phyloP scores from a whole-genome alignment of 1,140 invertebrate genomes.

The Nixonia krombeini region DNA sequence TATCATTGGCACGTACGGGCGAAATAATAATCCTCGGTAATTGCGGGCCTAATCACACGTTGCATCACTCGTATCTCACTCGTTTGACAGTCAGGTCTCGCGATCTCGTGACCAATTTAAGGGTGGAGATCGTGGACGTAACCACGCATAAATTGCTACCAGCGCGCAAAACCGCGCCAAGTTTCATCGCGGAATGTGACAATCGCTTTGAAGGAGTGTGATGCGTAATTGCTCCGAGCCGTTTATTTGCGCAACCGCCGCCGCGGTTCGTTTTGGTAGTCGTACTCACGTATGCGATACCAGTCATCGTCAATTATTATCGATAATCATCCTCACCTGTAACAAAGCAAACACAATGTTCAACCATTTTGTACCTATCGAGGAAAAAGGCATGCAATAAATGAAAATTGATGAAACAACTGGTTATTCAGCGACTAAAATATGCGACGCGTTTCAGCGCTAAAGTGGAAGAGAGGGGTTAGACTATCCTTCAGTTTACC shows the following conservation, averaged over 20 bases:
- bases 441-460: too few species aligned
- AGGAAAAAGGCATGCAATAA: too few species aligned
- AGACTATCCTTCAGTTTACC: too few species aligned
- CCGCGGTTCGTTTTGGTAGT: too few species aligned
- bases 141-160: slow-evolving; percentile 33
- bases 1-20: slow-evolving; percentile 15
- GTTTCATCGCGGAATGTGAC: slow-evolving; percentile 40
- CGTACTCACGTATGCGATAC: too few species aligned
- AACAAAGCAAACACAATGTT: slow-evolving; percentile 16
- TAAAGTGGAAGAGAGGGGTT: too few species aligned
- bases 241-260: slow-evolving; percentile 24
- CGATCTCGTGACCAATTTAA: slow-evolving; percentile 34
- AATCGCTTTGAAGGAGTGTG: too few species aligned
- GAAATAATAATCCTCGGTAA: slow-evolving; percentile 36
- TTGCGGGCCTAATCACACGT: slow-evolving; percentile 47
- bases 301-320: too few species aligned
- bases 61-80: slow-evolving; percentile 34
- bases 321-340: slow-evolving; percentile 24
- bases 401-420: too few species aligned
- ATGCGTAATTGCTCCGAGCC: slow-evolving; percentile 26
- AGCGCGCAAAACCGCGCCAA: slow-evolving; percentile 15
- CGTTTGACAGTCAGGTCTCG: slow-evolving; percentile 27
- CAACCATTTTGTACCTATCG: too few species aligned
- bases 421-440: too few species aligned
- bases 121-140: slow-evolving; percentile 40